Base-by-base conservation (phyloP, 2,888 invertebrate genomes). In the Drosophila buzzatii region DNA sequence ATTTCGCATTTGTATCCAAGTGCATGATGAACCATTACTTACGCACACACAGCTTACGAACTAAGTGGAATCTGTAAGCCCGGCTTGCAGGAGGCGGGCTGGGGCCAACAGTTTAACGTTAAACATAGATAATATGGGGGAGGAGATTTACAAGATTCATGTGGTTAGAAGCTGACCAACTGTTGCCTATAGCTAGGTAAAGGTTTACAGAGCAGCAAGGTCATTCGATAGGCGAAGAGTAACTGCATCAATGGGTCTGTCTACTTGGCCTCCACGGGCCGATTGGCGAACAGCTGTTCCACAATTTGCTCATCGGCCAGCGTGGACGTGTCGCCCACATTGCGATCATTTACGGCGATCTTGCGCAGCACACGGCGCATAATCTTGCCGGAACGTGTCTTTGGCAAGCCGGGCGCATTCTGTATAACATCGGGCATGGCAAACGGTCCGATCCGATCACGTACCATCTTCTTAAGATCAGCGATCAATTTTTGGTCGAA, bases 311-410 rank as follows among this genome's bases (percentile, higher is more conserved):
- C 97, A 91, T 99, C 99, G 35, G 99, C 98, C 81, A 99, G 94
- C 0, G 99, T 99, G 52, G 98, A 97, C 2, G 95, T 96, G 93
- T 99, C 99, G 5, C 99, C 99, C 45, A 99, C 95, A 81, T 98
- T 96, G 53, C 94, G 94, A 91, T 99, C 98, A 44, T 97, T 97
- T 3, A 96, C 93, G 0, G 99, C 99, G 16, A 99, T 96, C 94
- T 99, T 98, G 75, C 99, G 95, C 72, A 99, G 94, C 68, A 99
- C 97, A 76, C 99, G 95, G 71, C 99, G 95, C 98, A 99, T 99
- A 72, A 99, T 99, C 94, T 99, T 99, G 2, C 99, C 99, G 0
- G 99, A 99, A 55, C 99, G 95, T 0, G 99, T 99, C 93, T 99
- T 99, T 0, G 99, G 99, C 75, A 99, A 94, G 0, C 96, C 97